Percentiles rank a stretch among this genome's conserved stretches.
Evolutionary conservation across 2,888 invertebrate genomes (phyloP).

Genomic region (Phrixothrix hirtus): DNA sequence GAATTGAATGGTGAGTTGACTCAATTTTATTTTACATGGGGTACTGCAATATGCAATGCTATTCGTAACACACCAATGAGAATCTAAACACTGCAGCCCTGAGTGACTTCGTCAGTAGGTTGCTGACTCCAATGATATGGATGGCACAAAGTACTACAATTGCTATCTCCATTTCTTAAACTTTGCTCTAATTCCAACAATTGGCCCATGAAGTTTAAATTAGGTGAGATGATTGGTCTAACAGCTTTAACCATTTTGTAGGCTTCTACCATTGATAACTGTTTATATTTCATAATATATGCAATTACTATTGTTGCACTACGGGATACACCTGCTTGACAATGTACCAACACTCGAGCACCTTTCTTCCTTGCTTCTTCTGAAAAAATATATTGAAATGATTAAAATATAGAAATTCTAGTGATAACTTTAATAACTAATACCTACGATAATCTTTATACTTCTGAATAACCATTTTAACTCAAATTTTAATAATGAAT

Average conservation of each 20-base stretch:
- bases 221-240: constrained; percentile 90
- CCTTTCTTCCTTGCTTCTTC: constrained; percentile 72
- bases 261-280: constrained; percentile 82
- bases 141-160: constrained; percentile 55
- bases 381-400: constrained; percentile 54
- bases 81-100: constrained; percentile 61
- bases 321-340: constrained; percentile 93
- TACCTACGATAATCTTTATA: too few relatives aligned
- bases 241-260: constrained; percentile 83
- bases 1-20: constrained; percentile 38
- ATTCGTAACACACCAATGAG: constrained; percentile 25
- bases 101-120: constrained; percentile 59
- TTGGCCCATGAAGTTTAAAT: constrained; percentile 93
- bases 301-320: constrained; percentile 95
- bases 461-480: neutral
- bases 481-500: too few relatives aligned
- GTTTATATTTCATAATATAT: constrained; percentile 88
- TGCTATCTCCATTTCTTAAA: constrained; percentile 56
- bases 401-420: neutral
- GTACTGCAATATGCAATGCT: constrained; percentile 30
- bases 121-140: constrained; percentile 61
- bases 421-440: too few relatives aligned
- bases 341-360: constrained; percentile 84
- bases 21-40: constrained; percentile 20
- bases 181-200: constrained; percentile 80